Evolutionary conservation across 2,113 vertebrate genomes (phyloP).

Genomic region (Procavia capensis): DNA sequence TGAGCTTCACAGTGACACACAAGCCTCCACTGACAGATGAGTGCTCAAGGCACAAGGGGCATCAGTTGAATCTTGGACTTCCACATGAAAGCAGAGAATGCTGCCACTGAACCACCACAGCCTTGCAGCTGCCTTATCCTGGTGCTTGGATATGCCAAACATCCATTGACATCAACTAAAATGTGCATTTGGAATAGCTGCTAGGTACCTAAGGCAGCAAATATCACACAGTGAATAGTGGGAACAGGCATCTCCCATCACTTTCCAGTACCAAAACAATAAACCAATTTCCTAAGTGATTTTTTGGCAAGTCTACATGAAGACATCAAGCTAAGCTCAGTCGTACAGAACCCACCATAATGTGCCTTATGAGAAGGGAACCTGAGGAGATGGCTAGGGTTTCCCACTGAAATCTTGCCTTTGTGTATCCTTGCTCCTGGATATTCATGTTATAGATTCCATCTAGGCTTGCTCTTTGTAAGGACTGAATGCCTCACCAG

Average conservation of each 20-base stretch:
- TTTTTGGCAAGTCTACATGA: background rate
- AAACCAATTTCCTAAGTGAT: background rate
- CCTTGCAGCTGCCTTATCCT: background rate
- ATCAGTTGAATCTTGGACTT: background rate
- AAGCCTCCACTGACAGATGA: background rate
- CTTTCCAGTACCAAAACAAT: background rate
- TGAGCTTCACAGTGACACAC: background rate
- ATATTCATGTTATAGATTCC: background rate
- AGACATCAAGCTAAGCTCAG: background rate
- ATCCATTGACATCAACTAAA: background rate
- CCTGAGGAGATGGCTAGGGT: background rate
- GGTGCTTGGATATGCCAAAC: background rate
- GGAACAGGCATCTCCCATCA: background rate
- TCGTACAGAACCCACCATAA: background rate
- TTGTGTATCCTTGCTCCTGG: background rate
- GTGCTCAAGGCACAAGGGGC: background rate
- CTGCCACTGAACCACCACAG: too few species aligned
- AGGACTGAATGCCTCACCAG: accelerated
- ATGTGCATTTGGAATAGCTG: background rate
- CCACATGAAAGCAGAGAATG: too few species aligned
- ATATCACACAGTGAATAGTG: background rate
- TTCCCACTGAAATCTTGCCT: background rate
- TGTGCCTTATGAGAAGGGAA: background rate
- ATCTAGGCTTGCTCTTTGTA: background rate
- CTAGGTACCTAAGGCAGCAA: background rate